These are phyloP conservation scores for Mesaphorura yosii DNA, from an alignment of 1,140 invertebrate genomes.

Conservation along the genomic window DNA sequence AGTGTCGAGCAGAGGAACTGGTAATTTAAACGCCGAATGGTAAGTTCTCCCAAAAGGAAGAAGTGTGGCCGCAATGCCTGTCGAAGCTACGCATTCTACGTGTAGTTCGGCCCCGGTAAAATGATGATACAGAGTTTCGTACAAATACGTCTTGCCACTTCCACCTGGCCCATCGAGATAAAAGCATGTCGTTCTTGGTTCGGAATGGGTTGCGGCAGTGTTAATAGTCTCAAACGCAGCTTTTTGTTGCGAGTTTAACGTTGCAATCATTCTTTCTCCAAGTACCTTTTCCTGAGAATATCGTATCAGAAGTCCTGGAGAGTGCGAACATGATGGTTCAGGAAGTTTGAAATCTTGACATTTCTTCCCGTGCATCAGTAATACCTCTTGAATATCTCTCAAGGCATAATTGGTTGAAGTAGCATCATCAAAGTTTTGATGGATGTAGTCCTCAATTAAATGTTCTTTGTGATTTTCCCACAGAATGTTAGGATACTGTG, in stretches of 20 bases:
- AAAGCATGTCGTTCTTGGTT: not conserved
- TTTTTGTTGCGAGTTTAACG: not conserved
- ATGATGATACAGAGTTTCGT: not conserved
- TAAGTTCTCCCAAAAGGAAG: constrained; percentile 15
- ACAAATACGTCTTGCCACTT: constrained; percentile 17
- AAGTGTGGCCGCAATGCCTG: constrained; percentile 24
- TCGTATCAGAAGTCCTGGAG: not conserved
- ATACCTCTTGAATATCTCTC: constrained; percentile 1
- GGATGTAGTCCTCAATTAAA: constrained; percentile 17
- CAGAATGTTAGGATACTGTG: constrained; percentile 14
- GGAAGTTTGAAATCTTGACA: not conserved
- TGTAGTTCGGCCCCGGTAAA: not conserved
- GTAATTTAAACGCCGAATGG: constrained; percentile 21
- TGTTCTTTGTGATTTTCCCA: constrained; percentile 16
- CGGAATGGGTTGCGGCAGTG: not conserved
- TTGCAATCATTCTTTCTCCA: not conserved
- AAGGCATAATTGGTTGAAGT: not conserved
- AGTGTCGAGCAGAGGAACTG: not conserved
- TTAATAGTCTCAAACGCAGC: not conserved
- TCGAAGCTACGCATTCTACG: constrained; percentile 15
- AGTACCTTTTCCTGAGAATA: not conserved
- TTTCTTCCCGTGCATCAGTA: not conserved
- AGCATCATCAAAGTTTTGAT: no score
- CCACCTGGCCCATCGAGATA: constrained; percentile 8
- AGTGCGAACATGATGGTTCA: no score